Percentiles rank a stretch among this genome's conserved stretches.
Evolutionary conservation across 2,888 invertebrate genomes (phyloP).

Genomic region (Phasia obesa): DNA sequence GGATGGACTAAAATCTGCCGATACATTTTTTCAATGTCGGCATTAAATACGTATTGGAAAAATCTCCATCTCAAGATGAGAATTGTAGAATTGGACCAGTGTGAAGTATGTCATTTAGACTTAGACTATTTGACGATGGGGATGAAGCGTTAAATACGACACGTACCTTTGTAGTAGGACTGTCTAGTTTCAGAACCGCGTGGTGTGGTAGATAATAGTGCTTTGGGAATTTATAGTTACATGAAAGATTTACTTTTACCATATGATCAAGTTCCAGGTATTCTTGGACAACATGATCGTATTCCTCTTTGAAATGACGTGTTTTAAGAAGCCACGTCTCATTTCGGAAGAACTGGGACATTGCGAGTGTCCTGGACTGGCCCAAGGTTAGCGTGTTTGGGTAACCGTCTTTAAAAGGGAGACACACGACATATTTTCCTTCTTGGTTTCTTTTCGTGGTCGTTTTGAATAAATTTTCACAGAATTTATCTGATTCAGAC

Average conservation of each 20-base stretch:
- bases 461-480: too few species aligned
- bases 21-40: slow-evolving; percentile 31
- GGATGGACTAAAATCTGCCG: slow-evolving; percentile 10
- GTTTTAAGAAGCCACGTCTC: neutral
- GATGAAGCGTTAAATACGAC: slow-evolving; percentile 36
- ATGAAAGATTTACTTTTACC: neutral
- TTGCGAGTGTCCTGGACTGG: neutral
- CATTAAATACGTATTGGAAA: slow-evolving; percentile 25
- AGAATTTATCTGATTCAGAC: too few species aligned
- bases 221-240: too few species aligned
- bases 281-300: slow-evolving; percentile 29
- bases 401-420: neutral
- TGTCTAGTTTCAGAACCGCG: slow-evolving; percentile 27
- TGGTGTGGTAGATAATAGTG: slow-evolving; percentile 34
- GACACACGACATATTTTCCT: neutral
- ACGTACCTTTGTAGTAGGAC: slow-evolving; percentile 32
- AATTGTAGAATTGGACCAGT: slow-evolving; percentile 25
- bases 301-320: neutral
- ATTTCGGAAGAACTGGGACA: neutral
- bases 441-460: too few species aligned
- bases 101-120: slow-evolving; percentile 10
- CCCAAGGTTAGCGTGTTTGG: neutral
- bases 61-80: slow-evolving; percentile 42
- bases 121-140: slow-evolving; percentile 9
- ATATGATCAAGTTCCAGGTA: slow-evolving; percentile 26